Percentiles rank a stretch among this genome's conserved stretches.
phyloP scores from a whole-genome alignment of 2,113 vertebrate genomes.

The Gadus macrocephalus region DNA sequence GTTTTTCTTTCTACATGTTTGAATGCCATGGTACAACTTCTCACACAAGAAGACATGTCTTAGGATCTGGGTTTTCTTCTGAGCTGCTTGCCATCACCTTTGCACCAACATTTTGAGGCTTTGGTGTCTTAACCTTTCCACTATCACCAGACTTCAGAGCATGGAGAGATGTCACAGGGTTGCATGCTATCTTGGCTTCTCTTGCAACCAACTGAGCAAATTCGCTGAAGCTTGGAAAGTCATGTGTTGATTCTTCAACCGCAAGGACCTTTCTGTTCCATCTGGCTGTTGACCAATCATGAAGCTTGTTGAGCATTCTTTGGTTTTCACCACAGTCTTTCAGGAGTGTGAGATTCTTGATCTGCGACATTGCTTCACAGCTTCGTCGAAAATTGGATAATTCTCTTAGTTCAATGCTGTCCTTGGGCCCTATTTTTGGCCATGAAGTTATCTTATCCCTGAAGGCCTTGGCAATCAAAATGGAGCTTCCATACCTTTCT shows the following conservation, averaged over 20 bases:
- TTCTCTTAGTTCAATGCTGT: slow-evolving; percentile 17
- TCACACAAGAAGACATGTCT: slow-evolving; percentile 17
- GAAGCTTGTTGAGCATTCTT: slow-evolving; percentile 18
- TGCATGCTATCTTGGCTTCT: slow-evolving; percentile 29
- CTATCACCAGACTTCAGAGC: slow-evolving; percentile 19
- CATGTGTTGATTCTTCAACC: background rate
- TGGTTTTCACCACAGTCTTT: slow-evolving; percentile 28
- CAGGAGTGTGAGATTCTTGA: slow-evolving; percentile 12
- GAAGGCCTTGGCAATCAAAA: slow-evolving; percentile 26
- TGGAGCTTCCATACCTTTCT: slow-evolving; percentile 26
- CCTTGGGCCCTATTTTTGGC: slow-evolving; percentile 29
- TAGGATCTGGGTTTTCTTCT: slow-evolving; percentile 10
- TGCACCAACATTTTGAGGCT: slow-evolving; percentile 1
- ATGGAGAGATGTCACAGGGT: slow-evolving; percentile 21
- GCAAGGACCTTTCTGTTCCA: slow-evolving; percentile 33
- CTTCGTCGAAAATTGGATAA: slow-evolving; percentile 24
- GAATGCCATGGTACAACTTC: slow-evolving; percentile 10
- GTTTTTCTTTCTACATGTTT: slow-evolving; percentile 12
- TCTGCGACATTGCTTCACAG: slow-evolving; percentile 14
- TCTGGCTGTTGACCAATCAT: slow-evolving; percentile 18
- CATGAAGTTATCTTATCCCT: slow-evolving; percentile 26
- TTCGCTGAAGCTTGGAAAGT: slow-evolving; percentile 18
- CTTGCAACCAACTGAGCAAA: slow-evolving; percentile 26
- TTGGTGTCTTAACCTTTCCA: slow-evolving; percentile 12
- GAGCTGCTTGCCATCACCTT: slow-evolving; percentile 20